phyloP scores from a whole-genome alignment of 2,797 vertebrate genomes.

The Rousettus madagascariensis region DNA sequence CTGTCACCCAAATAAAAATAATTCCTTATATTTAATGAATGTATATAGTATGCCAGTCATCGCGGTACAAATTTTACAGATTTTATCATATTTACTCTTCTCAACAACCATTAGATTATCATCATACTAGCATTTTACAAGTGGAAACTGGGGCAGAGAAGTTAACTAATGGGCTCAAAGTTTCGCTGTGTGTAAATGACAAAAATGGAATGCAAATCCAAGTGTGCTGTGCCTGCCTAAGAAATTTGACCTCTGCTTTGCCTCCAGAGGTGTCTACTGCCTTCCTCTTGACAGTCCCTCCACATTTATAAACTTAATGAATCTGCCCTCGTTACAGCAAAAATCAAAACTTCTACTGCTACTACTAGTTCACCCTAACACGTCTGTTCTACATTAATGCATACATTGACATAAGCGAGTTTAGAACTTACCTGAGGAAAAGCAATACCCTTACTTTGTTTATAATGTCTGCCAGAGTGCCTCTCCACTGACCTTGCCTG shows the following conservation, averaged over 20 bases:
- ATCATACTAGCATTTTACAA: neutral
- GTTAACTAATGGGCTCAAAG: neutral
- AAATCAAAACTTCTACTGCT: neutral
- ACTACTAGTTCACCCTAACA: neutral
- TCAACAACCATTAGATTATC: neutral
- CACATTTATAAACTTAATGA: neutral
- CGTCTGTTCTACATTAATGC: neutral
- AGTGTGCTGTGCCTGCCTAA: neutral
- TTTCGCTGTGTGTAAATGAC: neutral
- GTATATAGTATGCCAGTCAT: neutral
- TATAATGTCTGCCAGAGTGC: neutral
- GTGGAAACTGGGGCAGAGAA: neutral
- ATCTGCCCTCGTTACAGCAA: neutral
- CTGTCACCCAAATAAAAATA: conserved; percentile 2
- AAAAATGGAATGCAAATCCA: neutral
- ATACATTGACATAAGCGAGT: neutral
- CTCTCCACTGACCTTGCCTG: neutral
- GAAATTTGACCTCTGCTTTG: neutral
- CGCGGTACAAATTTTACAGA: neutral
- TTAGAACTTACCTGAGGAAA: conserved; percentile 15
- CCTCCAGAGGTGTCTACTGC: neutral
- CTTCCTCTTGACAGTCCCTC: neutral
- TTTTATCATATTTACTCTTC: neutral
- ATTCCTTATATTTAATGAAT: neutral
- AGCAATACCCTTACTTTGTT: neutral